These are phyloP conservation scores for Plagodis dolabraria DNA, from an alignment of 2,888 invertebrate genomes.

Conservation along the genomic window DNA sequence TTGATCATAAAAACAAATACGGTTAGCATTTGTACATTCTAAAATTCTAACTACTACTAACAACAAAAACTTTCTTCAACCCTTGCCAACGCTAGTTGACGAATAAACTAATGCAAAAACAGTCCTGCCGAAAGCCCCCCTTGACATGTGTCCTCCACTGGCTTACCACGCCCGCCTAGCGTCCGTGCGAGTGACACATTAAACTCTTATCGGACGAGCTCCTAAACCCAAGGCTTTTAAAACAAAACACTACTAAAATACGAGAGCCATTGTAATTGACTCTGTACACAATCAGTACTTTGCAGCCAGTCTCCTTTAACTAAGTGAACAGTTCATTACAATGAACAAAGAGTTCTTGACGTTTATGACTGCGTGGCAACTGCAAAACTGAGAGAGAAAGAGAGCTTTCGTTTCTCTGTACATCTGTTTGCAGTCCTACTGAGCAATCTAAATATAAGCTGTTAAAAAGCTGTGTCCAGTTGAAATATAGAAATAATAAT, in stretches of 20 bases:
- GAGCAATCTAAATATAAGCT: slow-evolving; percentile 25
- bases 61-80: slow-evolving; percentile 26
- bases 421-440: slow-evolving; percentile 16
- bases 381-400: slow-evolving; percentile 35
- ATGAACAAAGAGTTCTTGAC: slow-evolving; percentile 47
- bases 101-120: slow-evolving; percentile 53
- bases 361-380: slow-evolving; percentile 40
- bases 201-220: slow-evolving; percentile 42
- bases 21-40: background rate
- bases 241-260: slow-evolving; percentile 27
- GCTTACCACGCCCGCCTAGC: slow-evolving; percentile 60
- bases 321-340: slow-evolving; percentile 48
- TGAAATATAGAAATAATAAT: slow-evolving; percentile 42
- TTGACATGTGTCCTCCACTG: slow-evolving; percentile 70
- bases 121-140: slow-evolving; percentile 45
- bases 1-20: background rate
- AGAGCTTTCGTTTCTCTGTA: slow-evolving; percentile 32
- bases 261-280: slow-evolving; percentile 41
- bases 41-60: slow-evolving; percentile 3
- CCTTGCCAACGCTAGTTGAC: slow-evolving; percentile 36
- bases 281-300: slow-evolving; percentile 45
- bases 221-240: slow-evolving; percentile 23
- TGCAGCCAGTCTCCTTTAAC: slow-evolving; percentile 36
- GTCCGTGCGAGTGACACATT: slow-evolving; percentile 47
- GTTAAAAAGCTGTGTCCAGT: slow-evolving; percentile 37